Base-by-base conservation (phyloP, 2,797 vertebrate species). In the Tapirus indicus region DNA sequence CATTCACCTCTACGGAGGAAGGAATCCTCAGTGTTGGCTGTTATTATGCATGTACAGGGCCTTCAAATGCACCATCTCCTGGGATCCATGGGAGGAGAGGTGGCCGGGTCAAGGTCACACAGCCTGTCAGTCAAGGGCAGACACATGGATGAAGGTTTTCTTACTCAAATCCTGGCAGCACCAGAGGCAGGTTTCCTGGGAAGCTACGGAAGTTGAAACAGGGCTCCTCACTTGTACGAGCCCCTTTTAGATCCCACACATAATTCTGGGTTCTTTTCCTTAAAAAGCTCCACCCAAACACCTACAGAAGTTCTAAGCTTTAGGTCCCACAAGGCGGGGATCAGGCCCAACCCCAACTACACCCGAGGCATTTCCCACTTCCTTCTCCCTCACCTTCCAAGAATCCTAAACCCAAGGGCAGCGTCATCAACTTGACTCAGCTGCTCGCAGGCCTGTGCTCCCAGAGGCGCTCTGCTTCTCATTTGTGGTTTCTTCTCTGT, bases 41-140 rank as follows among this genome's bases (percentile, higher is more conserved):
- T 23, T 47, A 13, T 27, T 47, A 32, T 23, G 1, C 0, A 1
- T 0, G 5, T 12, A 13, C 0, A 16, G 10, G 62, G 20, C 29
- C 14, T 66, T 25, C 78, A 6, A 14, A 75, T 0, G 87, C 3
- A 14, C 29, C 38, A 18, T 74, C 32, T 74, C 32, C 7, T 0
- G 35, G 3, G 58, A n/a, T 32, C 68, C 10, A 2, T 21, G 14
- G 17, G 25, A 54, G 49, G 35, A 20, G 13, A 80, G 47, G 66
- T 35, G n/a, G n/a, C 8, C 2, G 2, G 6, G 54, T 94, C 56
- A 60, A 74, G 75, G 41, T 60, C 84, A 84, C 29, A 47, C 0
- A 1, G 56, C 60, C 41, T n/a, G 32, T 7, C 20, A 6, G 29
- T 1, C 17, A 54, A 68, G 66, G 32, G 38, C 1, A 7, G 58